Conservation (phyloP, 2,797 vertebrate species). For the Poecilia picta region DNA sequence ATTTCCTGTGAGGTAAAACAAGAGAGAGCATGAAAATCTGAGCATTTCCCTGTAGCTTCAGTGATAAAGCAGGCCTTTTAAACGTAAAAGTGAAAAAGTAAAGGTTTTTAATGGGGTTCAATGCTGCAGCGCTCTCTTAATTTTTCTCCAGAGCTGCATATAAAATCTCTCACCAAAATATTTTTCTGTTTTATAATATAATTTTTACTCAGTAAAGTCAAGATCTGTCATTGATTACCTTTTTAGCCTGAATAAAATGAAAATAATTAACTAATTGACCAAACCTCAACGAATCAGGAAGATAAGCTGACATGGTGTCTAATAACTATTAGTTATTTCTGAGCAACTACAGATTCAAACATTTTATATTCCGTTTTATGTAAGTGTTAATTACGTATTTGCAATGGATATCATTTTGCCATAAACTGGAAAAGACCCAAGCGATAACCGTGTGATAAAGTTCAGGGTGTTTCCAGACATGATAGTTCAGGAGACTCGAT, state of each 20-base stretch:
- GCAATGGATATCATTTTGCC: not conserved
- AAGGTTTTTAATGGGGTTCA: too few species aligned
- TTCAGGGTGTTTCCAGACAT: not conserved
- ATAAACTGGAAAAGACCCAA: not conserved
- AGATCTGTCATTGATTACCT: not conserved
- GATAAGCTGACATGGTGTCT: not conserved
- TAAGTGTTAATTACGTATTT: not conserved
- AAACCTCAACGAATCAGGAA: not conserved
- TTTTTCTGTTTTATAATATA: not conserved
- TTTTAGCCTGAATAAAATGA: not conserved
- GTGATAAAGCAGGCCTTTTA: not conserved
- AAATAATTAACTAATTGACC: not conserved
- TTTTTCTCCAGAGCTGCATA: not conserved
- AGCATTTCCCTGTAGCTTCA: not conserved
- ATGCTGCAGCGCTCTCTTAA: too few species aligned
- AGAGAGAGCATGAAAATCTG: not conserved
- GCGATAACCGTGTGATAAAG: not conserved
- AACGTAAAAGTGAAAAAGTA: not conserved
- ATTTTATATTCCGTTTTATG: not conserved
- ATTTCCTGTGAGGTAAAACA: constrained; percentile 58
- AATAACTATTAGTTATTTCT: not conserved
- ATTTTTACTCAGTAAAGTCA: not conserved
- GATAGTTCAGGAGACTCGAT: too few species aligned
- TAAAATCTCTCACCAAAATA: not conserved
- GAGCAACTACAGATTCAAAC: not conserved